phyloP scores from a whole-genome alignment of 2,888 invertebrate species.

The Catocala fraxini region DNA sequence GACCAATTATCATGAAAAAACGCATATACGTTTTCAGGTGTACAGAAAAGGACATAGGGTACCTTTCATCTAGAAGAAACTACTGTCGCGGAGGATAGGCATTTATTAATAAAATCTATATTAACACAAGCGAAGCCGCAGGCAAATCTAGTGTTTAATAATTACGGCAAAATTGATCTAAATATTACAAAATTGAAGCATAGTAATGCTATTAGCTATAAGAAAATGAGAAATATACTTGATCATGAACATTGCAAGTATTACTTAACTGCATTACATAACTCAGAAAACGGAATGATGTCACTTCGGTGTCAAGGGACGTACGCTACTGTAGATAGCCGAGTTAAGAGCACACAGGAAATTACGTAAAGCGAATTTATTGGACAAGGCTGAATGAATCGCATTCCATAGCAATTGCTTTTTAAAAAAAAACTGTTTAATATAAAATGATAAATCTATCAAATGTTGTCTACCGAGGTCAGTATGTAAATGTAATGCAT shows the following conservation, averaged over 20 bases:
- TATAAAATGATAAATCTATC: too few species aligned
- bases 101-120: too few species aligned
- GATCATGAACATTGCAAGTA: slow-evolving; percentile 2
- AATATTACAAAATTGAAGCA: neutral
- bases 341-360: neutral
- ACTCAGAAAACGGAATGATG: slow-evolving; percentile 10
- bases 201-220: neutral
- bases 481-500: neutral
- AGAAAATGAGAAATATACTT: neutral
- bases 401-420: too few species aligned
- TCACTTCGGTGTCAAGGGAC: slow-evolving; percentile 17
- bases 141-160: too few species aligned
- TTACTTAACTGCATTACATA: slow-evolving; percentile 7
- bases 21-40: too few species aligned
- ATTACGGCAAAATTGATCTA: neutral
- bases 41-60: too few species aligned
- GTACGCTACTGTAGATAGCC: neutral
- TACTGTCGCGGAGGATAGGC: too few species aligned
- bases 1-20: too few species aligned
- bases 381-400: too few species aligned
- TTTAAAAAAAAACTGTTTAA: too few species aligned
- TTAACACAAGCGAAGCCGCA: too few species aligned
- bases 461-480: neutral
- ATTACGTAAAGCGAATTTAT: neutral
- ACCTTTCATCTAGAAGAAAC: too few species aligned